These are phyloP conservation scores for Microctonus hyperodae DNA, from an alignment of 2,888 invertebrate species.

Conservation along the genomic window DNA sequence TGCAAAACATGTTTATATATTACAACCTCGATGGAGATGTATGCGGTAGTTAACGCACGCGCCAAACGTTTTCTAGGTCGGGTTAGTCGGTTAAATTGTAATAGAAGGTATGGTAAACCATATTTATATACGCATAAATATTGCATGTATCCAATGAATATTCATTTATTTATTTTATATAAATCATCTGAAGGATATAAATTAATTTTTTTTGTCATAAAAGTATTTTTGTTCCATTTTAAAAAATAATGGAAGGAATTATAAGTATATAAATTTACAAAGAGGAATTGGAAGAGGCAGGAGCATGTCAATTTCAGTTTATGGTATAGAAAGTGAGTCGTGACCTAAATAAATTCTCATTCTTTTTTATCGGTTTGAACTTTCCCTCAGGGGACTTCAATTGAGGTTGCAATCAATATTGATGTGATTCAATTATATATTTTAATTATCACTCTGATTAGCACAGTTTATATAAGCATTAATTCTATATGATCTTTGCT, in stretches of 20 bases:
- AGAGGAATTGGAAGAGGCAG: neutral
- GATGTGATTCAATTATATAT: neutral
- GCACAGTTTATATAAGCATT: neutral
- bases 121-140: neutral
- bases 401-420: neutral
- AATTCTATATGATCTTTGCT: neutral
- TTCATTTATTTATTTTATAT: neutral
- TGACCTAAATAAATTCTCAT: conserved; percentile 16
- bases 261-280: neutral
- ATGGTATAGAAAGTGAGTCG: conserved; percentile 22
- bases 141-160: neutral
- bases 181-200: neutral
- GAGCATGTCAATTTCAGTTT: conserved; percentile 9
- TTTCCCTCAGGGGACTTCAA: neutral
- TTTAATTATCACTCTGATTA: neutral
- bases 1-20: neutral
- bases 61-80: conserved; percentile 21
- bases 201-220: neutral
- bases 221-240: neutral
- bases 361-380: neutral
- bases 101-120: neutral
- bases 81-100: conserved; percentile 17
- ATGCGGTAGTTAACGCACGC: neutral
- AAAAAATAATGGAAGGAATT: neutral
- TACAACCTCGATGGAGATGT: conserved; percentile 19